phyloP scores from a whole-genome alignment of 2,888 invertebrate species.

The Xestia rhomboidea region DNA sequence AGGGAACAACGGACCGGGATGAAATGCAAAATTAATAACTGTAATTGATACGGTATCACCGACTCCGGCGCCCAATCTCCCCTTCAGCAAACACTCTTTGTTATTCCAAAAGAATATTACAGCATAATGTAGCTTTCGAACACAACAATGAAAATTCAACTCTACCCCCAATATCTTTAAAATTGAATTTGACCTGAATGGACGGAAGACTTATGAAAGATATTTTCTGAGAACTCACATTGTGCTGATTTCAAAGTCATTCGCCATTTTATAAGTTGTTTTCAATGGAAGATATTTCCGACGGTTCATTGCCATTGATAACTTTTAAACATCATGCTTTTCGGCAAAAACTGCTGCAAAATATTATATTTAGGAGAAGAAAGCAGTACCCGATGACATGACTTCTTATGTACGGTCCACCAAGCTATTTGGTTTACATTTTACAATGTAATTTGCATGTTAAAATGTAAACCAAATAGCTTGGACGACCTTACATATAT shows the following conservation, averaged over 20 bases:
- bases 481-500: no score
- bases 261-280: conserved; percentile 65
- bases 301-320: conserved; percentile 53
- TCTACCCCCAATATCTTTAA: not conserved
- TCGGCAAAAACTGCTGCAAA: conserved; percentile 7
- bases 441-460: no score
- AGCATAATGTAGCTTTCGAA: conserved; percentile 25
- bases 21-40: conserved; percentile 70
- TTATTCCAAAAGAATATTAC: conserved; percentile 65
- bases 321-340: conserved; percentile 39
- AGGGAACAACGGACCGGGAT: conserved; percentile 47
- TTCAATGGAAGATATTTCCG: conserved; percentile 64
- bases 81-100: conserved; percentile 64
- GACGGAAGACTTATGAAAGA: conserved; percentile 21
- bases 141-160: conserved; percentile 37
- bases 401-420: no score
- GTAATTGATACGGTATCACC: conserved; percentile 68
- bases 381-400: not conserved
- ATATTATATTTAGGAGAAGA: not conserved
- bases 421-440: no score
- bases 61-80: conserved; percentile 58
- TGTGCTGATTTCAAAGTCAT: conserved; percentile 68
- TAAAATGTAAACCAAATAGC: no score
- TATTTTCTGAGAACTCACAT: conserved; percentile 56
- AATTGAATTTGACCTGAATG: conserved; percentile 11